phyloP scores from a whole-genome alignment of 2,113 vertebrate genomes.

The Lepus europaeus region DNA sequence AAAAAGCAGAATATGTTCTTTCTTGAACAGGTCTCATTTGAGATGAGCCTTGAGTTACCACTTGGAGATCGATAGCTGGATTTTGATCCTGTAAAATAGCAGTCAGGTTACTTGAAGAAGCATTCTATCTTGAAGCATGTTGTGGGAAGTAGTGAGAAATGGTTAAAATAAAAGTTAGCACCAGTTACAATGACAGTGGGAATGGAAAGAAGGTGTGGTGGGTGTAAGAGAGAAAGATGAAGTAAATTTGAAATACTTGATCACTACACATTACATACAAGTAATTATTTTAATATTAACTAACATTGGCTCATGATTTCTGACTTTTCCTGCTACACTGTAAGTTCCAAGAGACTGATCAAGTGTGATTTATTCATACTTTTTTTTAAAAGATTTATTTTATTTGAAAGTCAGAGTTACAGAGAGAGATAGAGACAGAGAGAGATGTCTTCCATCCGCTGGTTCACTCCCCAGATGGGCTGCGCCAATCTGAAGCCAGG shows the following conservation, averaged over 20 bases:
- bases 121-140: background rate
- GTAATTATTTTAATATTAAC: background rate
- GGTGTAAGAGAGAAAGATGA: constrained; percentile 3
- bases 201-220: background rate
- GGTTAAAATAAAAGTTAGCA: background rate
- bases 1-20: background rate
- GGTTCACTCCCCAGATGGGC: too few relatives aligned
- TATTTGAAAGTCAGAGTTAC: too few relatives aligned
- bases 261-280: background rate
- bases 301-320: constrained; percentile 5
- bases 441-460: too few relatives aligned
- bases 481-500: too few relatives aligned
- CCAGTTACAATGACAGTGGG: background rate
- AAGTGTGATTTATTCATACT: constrained; percentile 14
- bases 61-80: background rate
- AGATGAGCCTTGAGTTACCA: background rate
- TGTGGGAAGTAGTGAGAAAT: constrained; percentile 13
- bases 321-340: background rate
- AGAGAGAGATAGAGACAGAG: too few relatives aligned
- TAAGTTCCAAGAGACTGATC: background rate
- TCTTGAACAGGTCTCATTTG: background rate
- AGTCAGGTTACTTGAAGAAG: background rate
- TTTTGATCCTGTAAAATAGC: background rate
- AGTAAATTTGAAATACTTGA: background rate
- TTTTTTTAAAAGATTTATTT: background rate